A percentile compares a stretch with the other conserved stretches of the same genome.
Evolutionary conservation across 2,113 vertebrate species (phyloP).

Genomic region (Corydoras maculifer): DNA sequence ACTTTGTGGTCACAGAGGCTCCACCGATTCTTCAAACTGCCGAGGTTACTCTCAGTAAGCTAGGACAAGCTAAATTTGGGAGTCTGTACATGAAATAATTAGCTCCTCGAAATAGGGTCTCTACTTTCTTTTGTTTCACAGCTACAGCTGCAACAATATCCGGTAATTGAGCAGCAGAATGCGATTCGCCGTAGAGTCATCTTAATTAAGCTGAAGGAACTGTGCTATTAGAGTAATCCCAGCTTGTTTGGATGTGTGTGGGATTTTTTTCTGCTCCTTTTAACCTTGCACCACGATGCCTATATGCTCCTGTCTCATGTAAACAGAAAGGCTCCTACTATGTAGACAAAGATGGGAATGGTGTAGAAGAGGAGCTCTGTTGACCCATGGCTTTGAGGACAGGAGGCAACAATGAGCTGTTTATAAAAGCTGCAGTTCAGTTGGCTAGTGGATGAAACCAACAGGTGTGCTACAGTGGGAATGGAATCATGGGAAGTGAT

Average conservation of each 20-base stretch:
- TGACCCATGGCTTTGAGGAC: constrained; percentile 31
- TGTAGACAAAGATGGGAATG: constrained; percentile 14
- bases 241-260: constrained; percentile 48
- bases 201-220: constrained; percentile 51
- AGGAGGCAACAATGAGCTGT: constrained; percentile 44
- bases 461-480: constrained; percentile 37
- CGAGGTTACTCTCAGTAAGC: constrained; percentile 32
- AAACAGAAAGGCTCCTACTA: not conserved
- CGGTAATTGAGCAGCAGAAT: constrained; percentile 55
- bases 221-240: constrained; percentile 52
- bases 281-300: not conserved
- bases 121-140: constrained; percentile 51
- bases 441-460: constrained; percentile 28
- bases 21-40: constrained; percentile 28
- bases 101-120: constrained; percentile 36
- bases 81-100: constrained; percentile 50
- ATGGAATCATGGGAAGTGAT: constrained; percentile 32
- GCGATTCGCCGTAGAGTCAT: constrained; percentile 53
- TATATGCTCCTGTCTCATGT: constrained; percentile 10
- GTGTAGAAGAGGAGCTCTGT: constrained; percentile 18
- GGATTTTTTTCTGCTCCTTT: constrained; percentile 33
- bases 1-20: constrained; percentile 15
- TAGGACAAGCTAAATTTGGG: constrained; percentile 39
- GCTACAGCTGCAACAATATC: constrained; percentile 44
- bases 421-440: constrained; percentile 15